phyloP scores from a whole-genome alignment of 2,797 vertebrate species.

The Sebastes diploproa region DNA sequence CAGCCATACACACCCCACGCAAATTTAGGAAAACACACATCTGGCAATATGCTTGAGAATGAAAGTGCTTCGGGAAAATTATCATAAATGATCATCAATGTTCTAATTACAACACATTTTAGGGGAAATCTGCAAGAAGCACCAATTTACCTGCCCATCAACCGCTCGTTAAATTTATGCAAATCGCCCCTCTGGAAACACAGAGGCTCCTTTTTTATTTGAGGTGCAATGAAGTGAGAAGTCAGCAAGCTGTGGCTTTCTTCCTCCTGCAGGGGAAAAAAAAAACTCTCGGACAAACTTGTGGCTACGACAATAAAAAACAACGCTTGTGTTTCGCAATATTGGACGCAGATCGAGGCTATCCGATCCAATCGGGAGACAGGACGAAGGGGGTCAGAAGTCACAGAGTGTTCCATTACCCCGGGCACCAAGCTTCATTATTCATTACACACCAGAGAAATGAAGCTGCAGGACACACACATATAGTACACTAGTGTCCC shows the following conservation, averaged over 20 bases:
- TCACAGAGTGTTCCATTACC: conserved; percentile 46
- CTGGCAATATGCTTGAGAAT: not conserved
- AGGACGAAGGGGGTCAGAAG: conserved; percentile 23
- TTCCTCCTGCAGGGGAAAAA: not conserved
- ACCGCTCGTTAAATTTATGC: conserved; percentile 12
- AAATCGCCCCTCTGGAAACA: not conserved
- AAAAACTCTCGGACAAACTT: not conserved
- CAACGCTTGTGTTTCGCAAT: not conserved
- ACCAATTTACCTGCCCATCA: conserved; percentile 19
- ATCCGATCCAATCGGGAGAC: conserved; percentile 35
- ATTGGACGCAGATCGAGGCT: not conserved
- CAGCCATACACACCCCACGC: not conserved
- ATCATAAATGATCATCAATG: conserved; percentile 6
- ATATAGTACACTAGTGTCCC: conserved; percentile 11
- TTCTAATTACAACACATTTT: conserved; percentile 21
- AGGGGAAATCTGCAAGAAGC: conserved; percentile 12
- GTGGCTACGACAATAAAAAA: not conserved
- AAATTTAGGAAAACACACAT: not conserved
- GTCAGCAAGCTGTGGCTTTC: conserved; percentile 14
- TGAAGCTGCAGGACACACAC: conserved; percentile 10
- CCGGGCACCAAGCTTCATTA: conserved; percentile 48
- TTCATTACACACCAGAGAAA: conserved; percentile 61
- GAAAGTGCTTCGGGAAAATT: not conserved
- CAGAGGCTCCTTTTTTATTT: not conserved
- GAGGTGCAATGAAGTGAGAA: conserved; percentile 14